Percentiles rank a stretch among this genome's conserved stretches.
These are phyloP conservation scores for Patagioenas fasciata DNA, from an alignment of 2,113 vertebrate species.

Conservation along the genomic window DNA sequence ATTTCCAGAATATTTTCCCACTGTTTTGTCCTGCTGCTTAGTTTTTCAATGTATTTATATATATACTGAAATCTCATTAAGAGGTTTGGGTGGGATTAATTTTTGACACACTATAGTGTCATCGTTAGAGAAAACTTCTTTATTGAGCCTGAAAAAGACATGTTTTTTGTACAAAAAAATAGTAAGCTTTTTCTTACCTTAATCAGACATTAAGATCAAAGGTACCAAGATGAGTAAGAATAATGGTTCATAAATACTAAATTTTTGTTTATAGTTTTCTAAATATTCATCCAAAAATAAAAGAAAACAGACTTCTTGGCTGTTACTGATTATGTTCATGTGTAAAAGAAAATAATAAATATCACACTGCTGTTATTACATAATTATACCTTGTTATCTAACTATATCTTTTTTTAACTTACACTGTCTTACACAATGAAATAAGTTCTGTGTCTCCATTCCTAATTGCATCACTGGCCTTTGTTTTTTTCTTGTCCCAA, in stretches of 20 bases:
- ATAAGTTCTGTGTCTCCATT: neutral
- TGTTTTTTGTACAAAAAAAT: neutral
- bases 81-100: neutral
- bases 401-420: neutral
- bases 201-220: neutral
- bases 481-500: neutral
- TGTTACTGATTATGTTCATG: neutral
- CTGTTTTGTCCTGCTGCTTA: neutral
- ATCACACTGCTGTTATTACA: neutral
- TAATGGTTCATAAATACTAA: neutral
- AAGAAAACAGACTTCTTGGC: neutral
- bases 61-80: neutral
- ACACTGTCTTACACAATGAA: neutral
- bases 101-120: neutral
- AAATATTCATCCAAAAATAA: neutral
- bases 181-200: neutral
- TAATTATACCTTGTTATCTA: neutral
- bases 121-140: neutral
- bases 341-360: neutral
- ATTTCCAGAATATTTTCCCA: neutral
- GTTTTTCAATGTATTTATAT: neutral
- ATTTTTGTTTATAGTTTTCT: neutral
- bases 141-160: neutral
- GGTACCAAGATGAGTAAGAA: neutral
- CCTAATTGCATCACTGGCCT: neutral